Percentiles rank a stretch among this genome's conserved stretches.
Evolutionary conservation across 2,888 invertebrate species (phyloP).

Genomic region (Leptarthrus brevirostris): DNA sequence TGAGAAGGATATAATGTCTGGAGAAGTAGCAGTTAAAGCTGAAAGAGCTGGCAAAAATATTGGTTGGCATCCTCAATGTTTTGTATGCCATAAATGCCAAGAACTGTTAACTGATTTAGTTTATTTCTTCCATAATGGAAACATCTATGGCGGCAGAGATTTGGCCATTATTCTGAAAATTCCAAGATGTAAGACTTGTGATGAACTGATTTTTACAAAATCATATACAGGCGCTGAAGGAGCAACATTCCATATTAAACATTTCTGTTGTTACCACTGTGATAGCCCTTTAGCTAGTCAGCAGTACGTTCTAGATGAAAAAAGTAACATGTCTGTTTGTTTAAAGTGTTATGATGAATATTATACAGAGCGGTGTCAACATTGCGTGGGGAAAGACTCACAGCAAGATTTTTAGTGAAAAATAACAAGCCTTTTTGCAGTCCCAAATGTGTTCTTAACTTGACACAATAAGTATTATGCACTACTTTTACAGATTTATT

Average conservation of each 20-base stretch:
- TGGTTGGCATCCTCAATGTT: slow-evolving; percentile 89
- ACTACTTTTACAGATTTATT: no score
- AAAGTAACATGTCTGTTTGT: slow-evolving; percentile 81
- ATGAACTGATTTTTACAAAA: slow-evolving; percentile 89
- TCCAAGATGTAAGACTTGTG: slow-evolving; percentile 89
- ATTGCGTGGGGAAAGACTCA: slow-evolving; percentile 79
- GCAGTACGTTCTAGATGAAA: slow-evolving; percentile 83
- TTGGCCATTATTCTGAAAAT: slow-evolving; percentile 84
- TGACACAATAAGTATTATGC: slow-evolving; percentile 51
- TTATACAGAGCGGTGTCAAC: slow-evolving; percentile 80
- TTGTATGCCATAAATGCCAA: slow-evolving; percentile 83
- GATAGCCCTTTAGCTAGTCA: slow-evolving; percentile 83
- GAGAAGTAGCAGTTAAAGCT: slow-evolving; percentile 84
- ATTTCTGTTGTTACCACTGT: slow-evolving; percentile 89
- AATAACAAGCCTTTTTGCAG: slow-evolving; percentile 80
- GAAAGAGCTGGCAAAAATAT: slow-evolving; percentile 80
- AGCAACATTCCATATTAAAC: slow-evolving; percentile 85
- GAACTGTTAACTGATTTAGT: slow-evolving; percentile 87
- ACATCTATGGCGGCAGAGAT: slow-evolving; percentile 88
- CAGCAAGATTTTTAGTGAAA: slow-evolving; percentile 78
- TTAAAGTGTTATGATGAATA: slow-evolving; percentile 81
- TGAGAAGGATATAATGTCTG: slow-evolving; percentile 66
- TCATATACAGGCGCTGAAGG: slow-evolving; percentile 90
- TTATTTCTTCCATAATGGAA: slow-evolving; percentile 84
- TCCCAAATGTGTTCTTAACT: slow-evolving; percentile 71